phyloP scores from a whole-genome alignment of 2,888 invertebrate genomes.

The Anodontia alba region DNA sequence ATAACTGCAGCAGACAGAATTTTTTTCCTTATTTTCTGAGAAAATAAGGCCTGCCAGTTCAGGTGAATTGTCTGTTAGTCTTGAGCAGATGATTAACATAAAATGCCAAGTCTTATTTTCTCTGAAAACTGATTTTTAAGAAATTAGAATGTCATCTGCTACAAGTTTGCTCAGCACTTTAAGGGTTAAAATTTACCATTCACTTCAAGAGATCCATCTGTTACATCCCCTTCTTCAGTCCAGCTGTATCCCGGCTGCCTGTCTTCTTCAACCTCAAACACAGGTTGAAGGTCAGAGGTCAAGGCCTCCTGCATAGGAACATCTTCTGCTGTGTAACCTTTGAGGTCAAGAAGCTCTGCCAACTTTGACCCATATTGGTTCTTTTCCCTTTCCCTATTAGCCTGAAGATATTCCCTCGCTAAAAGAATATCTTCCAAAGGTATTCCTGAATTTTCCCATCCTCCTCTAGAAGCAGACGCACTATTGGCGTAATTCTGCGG shows the following conservation, averaged over 20 bases:
- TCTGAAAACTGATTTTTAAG: no score
- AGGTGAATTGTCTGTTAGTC: no score
- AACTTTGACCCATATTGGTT: constrained; percentile 27
- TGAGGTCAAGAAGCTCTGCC: constrained; percentile 26
- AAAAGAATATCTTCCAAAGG: constrained; percentile 42
- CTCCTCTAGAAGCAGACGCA: constrained; percentile 6
- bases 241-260: constrained; percentile 43
- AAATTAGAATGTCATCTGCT: no score
- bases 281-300: constrained; percentile 5
- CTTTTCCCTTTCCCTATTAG: not conserved
- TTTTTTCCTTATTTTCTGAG: no score
- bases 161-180: no score
- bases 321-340: not conserved
- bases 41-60: no score
- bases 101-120: no score
- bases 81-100: no score
- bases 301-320: not conserved
- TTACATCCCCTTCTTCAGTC: constrained; percentile 20
- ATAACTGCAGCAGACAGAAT: no score
- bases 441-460: constrained; percentile 51
- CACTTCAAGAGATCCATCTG: not conserved
- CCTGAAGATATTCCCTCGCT: constrained; percentile 36
- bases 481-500: constrained; percentile 1
- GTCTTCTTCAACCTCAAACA: constrained; percentile 19
- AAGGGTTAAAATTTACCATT: constrained; percentile 14